phyloP scores from a whole-genome alignment of 2,888 invertebrate species.

The Polyommatus iphigenia region DNA sequence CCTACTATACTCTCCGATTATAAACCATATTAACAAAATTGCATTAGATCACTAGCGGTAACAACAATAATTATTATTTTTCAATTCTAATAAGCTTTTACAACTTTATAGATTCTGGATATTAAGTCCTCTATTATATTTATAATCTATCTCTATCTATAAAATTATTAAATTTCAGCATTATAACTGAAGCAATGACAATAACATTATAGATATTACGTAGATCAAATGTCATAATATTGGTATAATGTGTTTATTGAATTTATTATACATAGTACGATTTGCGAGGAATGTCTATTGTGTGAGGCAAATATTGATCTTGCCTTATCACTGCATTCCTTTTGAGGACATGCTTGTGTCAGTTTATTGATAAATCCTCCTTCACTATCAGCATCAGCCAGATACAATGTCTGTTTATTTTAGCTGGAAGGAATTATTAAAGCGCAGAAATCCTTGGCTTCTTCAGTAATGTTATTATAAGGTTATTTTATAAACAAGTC shows the following conservation, averaged over 20 bases:
- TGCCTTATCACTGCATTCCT: constrained; percentile 52
- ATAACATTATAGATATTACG: background rate
- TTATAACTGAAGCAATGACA: background rate
- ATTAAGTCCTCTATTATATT: background rate
- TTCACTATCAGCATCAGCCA: background rate
- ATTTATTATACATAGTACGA: constrained; percentile 32
- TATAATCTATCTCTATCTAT: background rate
- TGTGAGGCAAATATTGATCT: constrained; percentile 43
- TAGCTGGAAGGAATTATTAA: background rate
- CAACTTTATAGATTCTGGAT: too few species aligned
- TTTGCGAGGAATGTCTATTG: constrained; percentile 35
- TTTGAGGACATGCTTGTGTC: constrained; percentile 46
- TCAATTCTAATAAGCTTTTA: too few species aligned
- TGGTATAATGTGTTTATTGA: constrained; percentile 24
- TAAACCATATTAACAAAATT: too few species aligned
- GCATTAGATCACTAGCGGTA: too few species aligned
- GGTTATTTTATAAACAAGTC: too few species aligned
- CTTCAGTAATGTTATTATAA: too few species aligned
- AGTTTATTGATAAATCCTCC: constrained; percentile 27
- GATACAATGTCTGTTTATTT: background rate
- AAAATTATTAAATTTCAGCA: background rate
- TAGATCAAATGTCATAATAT: background rate
- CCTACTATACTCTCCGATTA: too few species aligned
- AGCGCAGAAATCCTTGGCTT: background rate
- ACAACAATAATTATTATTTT: too few species aligned